These are phyloP conservation scores for Pseudocheirus occidentalis DNA, from an alignment of 2,797 vertebrate species.

Conservation along the genomic window DNA sequence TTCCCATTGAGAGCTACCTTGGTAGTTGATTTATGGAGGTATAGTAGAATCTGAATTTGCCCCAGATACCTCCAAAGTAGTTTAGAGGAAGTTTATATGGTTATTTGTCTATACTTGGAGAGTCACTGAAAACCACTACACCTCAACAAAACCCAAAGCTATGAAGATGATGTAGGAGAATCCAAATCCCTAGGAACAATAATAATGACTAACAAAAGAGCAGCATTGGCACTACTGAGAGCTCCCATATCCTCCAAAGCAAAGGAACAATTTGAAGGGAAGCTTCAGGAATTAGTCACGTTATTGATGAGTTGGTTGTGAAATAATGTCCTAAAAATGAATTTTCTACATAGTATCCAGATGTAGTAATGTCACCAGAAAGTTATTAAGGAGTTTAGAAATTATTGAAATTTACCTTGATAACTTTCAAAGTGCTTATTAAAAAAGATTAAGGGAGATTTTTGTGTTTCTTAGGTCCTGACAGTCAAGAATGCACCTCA, in stretches of 20 bases:
- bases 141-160: slow-evolving; percentile 67
- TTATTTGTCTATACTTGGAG: slow-evolving; percentile 65
- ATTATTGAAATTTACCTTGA: slow-evolving; percentile 47
- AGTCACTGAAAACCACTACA: slow-evolving; percentile 61
- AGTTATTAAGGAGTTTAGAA: slow-evolving; percentile 23
- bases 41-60: slow-evolving; percentile 59
- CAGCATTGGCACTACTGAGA: slow-evolving; percentile 19
- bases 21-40: slow-evolving; percentile 58
- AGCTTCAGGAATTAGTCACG: slow-evolving; percentile 28
- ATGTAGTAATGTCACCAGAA: neutral
- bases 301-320: slow-evolving; percentile 13
- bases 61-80: slow-evolving; percentile 55
- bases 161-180: slow-evolving; percentile 3
- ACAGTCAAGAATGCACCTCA: slow-evolving; percentile 61
- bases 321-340: slow-evolving; percentile 28
- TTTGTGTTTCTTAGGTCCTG: neutral
- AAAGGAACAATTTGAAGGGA: slow-evolving; percentile 53
- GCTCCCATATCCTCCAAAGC: slow-evolving; percentile 52
- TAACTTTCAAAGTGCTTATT: neutral
- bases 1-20: slow-evolving; percentile 39
- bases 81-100: slow-evolving; percentile 63
- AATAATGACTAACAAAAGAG: slow-evolving; percentile 60
- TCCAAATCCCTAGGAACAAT: slow-evolving; percentile 58
- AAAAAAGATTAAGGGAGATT: neutral
- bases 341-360: slow-evolving; percentile 24